phyloP scores from a whole-genome alignment of 23 tunicate species.

The Halocynthia aurantium region DNA sequence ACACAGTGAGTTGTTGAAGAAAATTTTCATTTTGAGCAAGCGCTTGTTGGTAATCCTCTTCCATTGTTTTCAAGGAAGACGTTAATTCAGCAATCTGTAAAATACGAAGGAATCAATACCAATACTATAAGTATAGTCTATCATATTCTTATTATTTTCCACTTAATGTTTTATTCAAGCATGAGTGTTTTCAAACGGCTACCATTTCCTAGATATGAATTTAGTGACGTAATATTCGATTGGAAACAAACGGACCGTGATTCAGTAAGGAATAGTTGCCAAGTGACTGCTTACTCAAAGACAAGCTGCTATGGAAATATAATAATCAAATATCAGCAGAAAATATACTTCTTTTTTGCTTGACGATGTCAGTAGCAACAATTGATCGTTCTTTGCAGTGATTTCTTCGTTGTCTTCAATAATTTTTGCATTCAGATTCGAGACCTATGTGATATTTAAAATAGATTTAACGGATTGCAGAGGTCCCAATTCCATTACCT shows the following conservation, averaged over 20 bases:
- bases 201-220: neutral
- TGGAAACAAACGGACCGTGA: too few relatives aligned
- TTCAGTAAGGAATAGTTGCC: too few relatives aligned
- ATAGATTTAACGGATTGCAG: too few relatives aligned
- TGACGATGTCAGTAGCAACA: slow-evolving; percentile 13
- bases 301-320: too few relatives aligned
- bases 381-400: slow-evolving; percentile 16
- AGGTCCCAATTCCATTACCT: too few relatives aligned
- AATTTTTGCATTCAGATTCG: slow-evolving; percentile 71
- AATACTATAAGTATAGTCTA: too few relatives aligned
- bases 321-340: too few relatives aligned
- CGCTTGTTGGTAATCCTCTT: slow-evolving; percentile 33
- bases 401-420: slow-evolving; percentile 73
- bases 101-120: neutral
- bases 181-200: too few relatives aligned
- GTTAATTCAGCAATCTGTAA: slow-evolving; percentile 31
- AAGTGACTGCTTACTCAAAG: too few relatives aligned
- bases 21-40: slow-evolving; percentile 35
- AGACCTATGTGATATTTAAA: slow-evolving; percentile 14
- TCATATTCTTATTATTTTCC: too few relatives aligned
- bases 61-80: neutral
- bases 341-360: slow-evolving; percentile 21
- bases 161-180: too few relatives aligned
- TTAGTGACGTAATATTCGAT: too few relatives aligned
- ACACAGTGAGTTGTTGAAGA: slow-evolving; percentile 65